Conservation (phyloP, 53 echinoderm and acorn worm species). For the Glandiceps talaboti region DNA sequence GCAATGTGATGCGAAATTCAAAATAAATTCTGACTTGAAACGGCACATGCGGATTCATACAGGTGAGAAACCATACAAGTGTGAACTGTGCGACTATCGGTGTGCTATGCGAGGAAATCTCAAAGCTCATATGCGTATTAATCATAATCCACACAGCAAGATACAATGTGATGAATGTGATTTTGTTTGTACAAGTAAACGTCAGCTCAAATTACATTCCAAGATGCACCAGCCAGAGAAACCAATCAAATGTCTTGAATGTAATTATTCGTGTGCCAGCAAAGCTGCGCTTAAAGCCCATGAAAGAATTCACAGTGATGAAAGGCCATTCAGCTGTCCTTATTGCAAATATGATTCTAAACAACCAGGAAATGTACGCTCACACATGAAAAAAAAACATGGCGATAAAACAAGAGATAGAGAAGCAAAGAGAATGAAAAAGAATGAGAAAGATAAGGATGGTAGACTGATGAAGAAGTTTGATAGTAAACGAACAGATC, state of each 20-base stretch:
- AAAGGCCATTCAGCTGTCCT: constrained; percentile 24
- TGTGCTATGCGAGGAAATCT: constrained; percentile 60
- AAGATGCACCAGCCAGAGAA: constrained; percentile 17
- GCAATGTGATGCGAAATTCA: constrained; percentile 56
- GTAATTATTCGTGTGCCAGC: constrained; percentile 14
- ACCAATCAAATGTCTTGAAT: constrained; percentile 43
- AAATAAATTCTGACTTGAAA: constrained; percentile 62
- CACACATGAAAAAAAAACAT: constrained; percentile 43
- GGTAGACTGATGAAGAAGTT: constrained; percentile 1
- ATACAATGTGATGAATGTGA: constrained; percentile 37
- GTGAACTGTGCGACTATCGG: constrained; percentile 38
- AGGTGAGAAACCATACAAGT: constrained; percentile 46
- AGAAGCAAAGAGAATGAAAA: constrained; percentile 3
- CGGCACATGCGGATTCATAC: constrained; percentile 57
- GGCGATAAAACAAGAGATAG: constrained; percentile 10
- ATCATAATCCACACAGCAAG: constrained; percentile 29
- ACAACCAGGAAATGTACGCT: constrained; percentile 9
- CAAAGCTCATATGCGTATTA: constrained; percentile 41
- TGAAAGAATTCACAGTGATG: constrained; percentile 21
- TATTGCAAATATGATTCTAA: constrained; percentile 41
- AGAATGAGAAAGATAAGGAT: background rate
- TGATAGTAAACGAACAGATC: background rate
- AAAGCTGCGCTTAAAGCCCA: constrained; percentile 22
- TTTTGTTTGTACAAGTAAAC: constrained; percentile 36
- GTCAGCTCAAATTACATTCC: constrained; percentile 31